Conservation (phyloP, 1,140 invertebrate species). For the Dendroctonus valens region DNA sequence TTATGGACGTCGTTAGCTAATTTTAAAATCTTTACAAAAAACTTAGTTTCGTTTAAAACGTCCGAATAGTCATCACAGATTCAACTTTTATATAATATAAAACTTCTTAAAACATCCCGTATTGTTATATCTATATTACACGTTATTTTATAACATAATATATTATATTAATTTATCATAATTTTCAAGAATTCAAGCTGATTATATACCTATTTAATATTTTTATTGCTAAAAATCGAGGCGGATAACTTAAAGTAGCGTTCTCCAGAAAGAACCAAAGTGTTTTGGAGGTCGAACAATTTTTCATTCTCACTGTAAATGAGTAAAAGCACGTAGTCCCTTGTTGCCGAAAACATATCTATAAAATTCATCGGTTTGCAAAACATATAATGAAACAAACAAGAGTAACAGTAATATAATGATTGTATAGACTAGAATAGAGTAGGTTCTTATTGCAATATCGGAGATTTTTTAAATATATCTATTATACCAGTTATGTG, state of each 20-base stretch:
- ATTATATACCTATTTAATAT: not conserved
- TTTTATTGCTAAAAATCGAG: too few relatives aligned
- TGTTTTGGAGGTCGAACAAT: not conserved
- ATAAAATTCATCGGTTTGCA: slow-evolving; percentile 11
- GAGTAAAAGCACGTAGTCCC: not conserved
- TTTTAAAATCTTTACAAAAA: too few relatives aligned
- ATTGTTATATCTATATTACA: not conserved
- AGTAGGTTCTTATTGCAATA: slow-evolving; percentile 31
- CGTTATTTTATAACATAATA: slow-evolving; percentile 2
- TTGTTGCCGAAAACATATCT: slow-evolving; percentile 1
- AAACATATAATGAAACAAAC: slow-evolving; percentile 27
- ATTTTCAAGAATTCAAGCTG: slow-evolving; percentile 1
- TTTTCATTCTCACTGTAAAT: not conserved
- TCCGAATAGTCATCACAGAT: slow-evolving; percentile 26
- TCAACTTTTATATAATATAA: slow-evolving; percentile 17
- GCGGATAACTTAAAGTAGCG: too few relatives aligned
- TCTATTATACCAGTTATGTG: slow-evolving; percentile 13
- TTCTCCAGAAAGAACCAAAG: too few relatives aligned
- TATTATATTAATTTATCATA: not conserved
- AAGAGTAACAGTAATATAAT: slow-evolving; percentile 34
- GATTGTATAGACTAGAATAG: slow-evolving; percentile 37
- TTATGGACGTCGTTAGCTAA: too few relatives aligned
- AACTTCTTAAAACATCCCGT: slow-evolving; percentile 6
- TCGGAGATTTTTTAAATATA: slow-evolving; percentile 22
- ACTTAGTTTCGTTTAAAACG: not conserved